Base-by-base conservation (phyloP, 2,113 vertebrate genomes). In the Ictalurus punctatus region DNA sequence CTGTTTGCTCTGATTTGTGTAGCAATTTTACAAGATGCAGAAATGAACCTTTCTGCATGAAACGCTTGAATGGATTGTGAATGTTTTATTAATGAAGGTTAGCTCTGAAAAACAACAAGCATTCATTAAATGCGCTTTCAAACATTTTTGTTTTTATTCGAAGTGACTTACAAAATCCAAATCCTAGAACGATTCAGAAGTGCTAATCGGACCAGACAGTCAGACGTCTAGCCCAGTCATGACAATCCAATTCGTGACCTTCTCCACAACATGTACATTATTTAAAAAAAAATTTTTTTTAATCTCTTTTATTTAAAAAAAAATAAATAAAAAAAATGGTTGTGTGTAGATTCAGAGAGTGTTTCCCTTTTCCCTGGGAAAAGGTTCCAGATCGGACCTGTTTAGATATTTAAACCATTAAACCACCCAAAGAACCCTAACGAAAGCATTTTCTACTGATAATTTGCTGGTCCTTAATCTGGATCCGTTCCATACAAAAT, bases 41-140 rank as follows among this genome's bases (percentile, higher is more conserved):
- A 90, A 85, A 85, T 71, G n/a, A 87, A 85, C 40, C 58, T 63
- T 54, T 67, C 84, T 67, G 12, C 44, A 40, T 58, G 21, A 88
- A 82, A 48, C 19, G 27, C 63, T 25, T 12, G 54, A 63, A 25
- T 54, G n/a, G 81, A 84, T 44, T 74, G 17, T 4, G 67, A 84
- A 73, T 8, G 56, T 4, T 85, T 65, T 17, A 78, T 79, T 89
- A 89, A 78, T 79, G 44, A 86, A 86, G 71, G 25, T 78, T 74
- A 78, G 13, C 21, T 27, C 71, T 19, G 27, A 44, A 21, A 63
- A n/a, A 54, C 25, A n/a, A 27, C 21, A 17, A 73, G 27, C 7
- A 54, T 56, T 30, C 3, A 8, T 34, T 58, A 30, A 13, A 34
- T 40, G 25, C 54, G 21, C 34, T 74, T 78, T 52, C 13, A 48